Percentiles rank a stretch among this genome's conserved stretches.
These are phyloP conservation scores for Calameuta filiformis DNA, from an alignment of 2,888 invertebrate species.

Conservation along the genomic window DNA sequence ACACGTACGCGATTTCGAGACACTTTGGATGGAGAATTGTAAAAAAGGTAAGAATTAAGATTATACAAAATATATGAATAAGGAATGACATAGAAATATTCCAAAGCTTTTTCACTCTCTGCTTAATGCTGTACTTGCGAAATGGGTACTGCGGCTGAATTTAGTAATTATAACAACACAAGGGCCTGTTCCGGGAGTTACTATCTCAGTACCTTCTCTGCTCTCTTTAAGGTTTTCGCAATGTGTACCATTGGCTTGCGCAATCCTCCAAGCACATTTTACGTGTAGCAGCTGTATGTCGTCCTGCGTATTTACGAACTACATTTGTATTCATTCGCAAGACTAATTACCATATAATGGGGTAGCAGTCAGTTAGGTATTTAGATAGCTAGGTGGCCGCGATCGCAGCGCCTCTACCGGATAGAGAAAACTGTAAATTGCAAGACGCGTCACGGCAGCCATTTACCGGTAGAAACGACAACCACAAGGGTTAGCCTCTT, in stretches of 20 bases:
- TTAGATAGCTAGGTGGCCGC: background rate
- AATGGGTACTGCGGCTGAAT: background rate
- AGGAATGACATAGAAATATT: background rate
- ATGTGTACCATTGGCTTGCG: background rate
- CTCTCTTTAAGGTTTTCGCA: background rate
- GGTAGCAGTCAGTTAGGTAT: constrained; percentile 1
- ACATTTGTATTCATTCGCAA: constrained; percentile 46
- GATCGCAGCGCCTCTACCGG: background rate
- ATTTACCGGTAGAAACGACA: background rate
- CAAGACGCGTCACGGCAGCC: background rate
- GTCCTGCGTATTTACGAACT: constrained; percentile 32
- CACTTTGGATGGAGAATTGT: background rate
- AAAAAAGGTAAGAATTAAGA: background rate
- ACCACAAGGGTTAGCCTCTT: background rate
- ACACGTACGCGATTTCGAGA: background rate
- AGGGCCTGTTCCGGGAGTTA: background rate
- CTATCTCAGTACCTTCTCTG: background rate
- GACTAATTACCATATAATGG: constrained; percentile 45
- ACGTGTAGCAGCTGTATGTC: background rate
- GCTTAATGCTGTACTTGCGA: background rate
- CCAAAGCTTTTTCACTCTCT: background rate
- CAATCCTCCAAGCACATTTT: background rate
- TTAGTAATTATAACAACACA: background rate
- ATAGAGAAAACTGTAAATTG: background rate
- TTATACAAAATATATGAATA: background rate